Base-by-base conservation (phyloP, 2,888 invertebrate species). In the Pardosa pseudoannulata region DNA sequence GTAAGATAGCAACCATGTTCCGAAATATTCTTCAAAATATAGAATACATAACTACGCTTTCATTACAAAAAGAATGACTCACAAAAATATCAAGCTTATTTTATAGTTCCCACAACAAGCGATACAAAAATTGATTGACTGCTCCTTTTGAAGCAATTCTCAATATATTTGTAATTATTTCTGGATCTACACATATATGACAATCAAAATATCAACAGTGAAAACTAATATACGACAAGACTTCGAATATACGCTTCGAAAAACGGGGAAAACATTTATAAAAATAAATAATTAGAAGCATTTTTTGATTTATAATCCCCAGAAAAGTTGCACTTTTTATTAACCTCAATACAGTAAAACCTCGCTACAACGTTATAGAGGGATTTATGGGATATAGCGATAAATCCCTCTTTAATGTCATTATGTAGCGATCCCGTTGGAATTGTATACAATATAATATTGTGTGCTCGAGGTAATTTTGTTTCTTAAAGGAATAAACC, bases 111-210 rank as follows among this genome's bases (percentile, higher is more conserved):
- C 68, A 81, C 74, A 81, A 75, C 67, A 74, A 74, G 75, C 74
- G 75, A 62, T 81, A 81, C 81, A 81, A 81, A 81, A 80, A 67
- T 80, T 81, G 74, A 74, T 81, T 81, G 81, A 81, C 74, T 46
- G 46, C 16, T 46, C 16, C n/a, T 46, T n/a, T n/a, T 6, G 16
- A 46, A 46, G 13, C 46, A 16, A 9, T 16, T 9, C 2, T 16
- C 46, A 46, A 16, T 46, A 16, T 46, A 2, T 46, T 23, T 5
- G 23, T 5, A 36, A 7, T 5, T 36, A 36, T 9, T 23, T 56
- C 56, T 23, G 3, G 23, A 56, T 56, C 23, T 19, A 16, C 16
- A 16, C 56, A 23, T 56, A 23, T 11, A 23, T 11, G 23, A 1
- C 5, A 56, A 23, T 56, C 3, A 23, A 56, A 56, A 56, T 23